Evolutionary conservation across 2,888 invertebrate genomes (phyloP), one percentile per base, ranked within the genome.

Genomic region (Acanthosepion pharaonis): DNA sequence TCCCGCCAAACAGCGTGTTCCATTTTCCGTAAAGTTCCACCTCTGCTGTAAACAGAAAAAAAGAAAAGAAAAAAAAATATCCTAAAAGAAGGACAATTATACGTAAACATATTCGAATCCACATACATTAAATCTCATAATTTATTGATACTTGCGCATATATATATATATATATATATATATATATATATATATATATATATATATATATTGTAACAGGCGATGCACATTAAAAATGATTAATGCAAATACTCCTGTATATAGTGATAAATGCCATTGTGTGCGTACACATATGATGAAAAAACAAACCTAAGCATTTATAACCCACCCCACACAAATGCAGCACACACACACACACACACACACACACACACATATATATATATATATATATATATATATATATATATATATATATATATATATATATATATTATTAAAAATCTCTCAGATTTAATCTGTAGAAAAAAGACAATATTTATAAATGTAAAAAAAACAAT

Each of bases 11-110:
- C 78, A 78, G 78, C 78, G 78, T 78, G 78, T 33, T 33, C 78
- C 78, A 78, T 78, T 78, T 78, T n/a, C 78, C 78, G 78, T 78
- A 33, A 78, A 78, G 78, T 78, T n/a, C 78, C 78, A 78, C 78
- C 78, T 78, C 78, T 78, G 78, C n/a, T 78, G n/a, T 78, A 78
- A 78, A 78, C 78, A 78, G 15, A 78, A 78, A n/a, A n/a, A 78
- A 78, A 78, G 18, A n/a, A 78, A 78, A 15, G 23, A 78, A 78
- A n/a, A 78, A 78, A 33, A n/a, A n/a, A 78, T 11, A n/a, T n/a
- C 78, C 18, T 78, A 78, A 78, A 33, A 78, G 78, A n/a, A 78
- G n/a, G 78, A 33, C 78, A 78, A 78, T 78, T 78, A 78, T n/a
- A 78, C 6, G n/a, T 78, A 28, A 11, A 78, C 18, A n/a, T 78